phyloP scores from a whole-genome alignment of 2,888 invertebrate species.

The Noctua janthe region DNA sequence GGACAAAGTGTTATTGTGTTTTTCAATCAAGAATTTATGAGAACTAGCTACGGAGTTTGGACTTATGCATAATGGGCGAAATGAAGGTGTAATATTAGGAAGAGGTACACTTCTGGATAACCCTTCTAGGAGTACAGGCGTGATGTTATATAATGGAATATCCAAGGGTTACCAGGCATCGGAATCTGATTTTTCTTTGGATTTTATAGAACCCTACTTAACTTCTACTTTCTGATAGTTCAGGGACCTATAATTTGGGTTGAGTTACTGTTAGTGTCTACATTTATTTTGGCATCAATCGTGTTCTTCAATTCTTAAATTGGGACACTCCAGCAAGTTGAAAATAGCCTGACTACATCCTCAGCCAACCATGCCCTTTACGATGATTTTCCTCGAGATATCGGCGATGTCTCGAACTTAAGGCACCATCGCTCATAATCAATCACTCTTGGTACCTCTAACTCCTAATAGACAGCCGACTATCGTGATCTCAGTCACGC shows the following conservation, averaged over 20 bases:
- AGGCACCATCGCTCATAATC: conserved; percentile 29
- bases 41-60: too few relatives aligned
- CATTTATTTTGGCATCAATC: background rate
- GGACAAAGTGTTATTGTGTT: too few relatives aligned
- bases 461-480: conserved; percentile 12
- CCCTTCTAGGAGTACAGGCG: too few relatives aligned
- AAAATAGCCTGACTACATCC: conserved; percentile 2
- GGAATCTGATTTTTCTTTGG: background rate
- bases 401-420: conserved; percentile 20
- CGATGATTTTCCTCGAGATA: conserved; percentile 29
- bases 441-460: conserved; percentile 24
- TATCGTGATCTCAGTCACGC: conserved; percentile 50
- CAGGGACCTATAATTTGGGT: background rate
- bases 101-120: too few relatives aligned
- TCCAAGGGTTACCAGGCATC: background rate
- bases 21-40: too few relatives aligned
- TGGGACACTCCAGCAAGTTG: background rate
- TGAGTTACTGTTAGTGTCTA: background rate
- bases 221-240: background rate
- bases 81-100: too few relatives aligned
- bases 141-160: background rate
- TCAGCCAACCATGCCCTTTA: conserved; percentile 5
- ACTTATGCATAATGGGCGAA: too few relatives aligned
- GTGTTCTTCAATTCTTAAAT: background rate
- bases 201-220: background rate